Evolutionary conservation across 2,888 invertebrate genomes (phyloP), one percentile per base, ranked within the genome.

Genomic region (Crossocerus cetratus): DNA sequence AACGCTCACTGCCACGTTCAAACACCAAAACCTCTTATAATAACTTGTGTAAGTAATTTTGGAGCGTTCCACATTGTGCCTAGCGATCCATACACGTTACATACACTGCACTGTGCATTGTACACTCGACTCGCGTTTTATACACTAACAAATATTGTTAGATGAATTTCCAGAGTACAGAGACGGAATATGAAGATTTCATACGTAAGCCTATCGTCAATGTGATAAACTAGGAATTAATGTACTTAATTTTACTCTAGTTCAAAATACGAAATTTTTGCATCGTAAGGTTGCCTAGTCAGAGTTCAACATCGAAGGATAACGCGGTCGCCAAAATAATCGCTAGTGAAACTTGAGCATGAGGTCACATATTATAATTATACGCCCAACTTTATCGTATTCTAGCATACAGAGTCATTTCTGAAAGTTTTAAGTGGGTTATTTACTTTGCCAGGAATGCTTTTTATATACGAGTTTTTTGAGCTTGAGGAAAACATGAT

Each of bases 11-110:
- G 65, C 68, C 70, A 61, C 58, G 65, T 77, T 69, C 21, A 67
- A 72, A 71, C 74, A 78, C 60, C 58, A 60, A 58, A 71, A 43
- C 74, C 68, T 68, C 74, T 76, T 74, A 63, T 18, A 69, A 78
- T 69, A 54, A 76, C 63, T 70, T 74, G 65, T 76, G 76, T 69
- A 75, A 69, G 68, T 70, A 69, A 72, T 42, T 68, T 72, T 78
- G 72, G 81, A 86, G 78, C 79, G 78, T 83, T 86, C 86, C 87
- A 89, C 87, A 83, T 87, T 82, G 87, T 89, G 88, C 88, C 89
- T 89, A 87, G 78, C 74, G 68, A 83, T 78, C 71, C 74, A 74
- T 63, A 69, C 74, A 83, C 69, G 65, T 74, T 79, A 79, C 49
- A 49, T 62, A 82, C 42, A 32, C 11, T 32, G 32, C 32, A 32